These are phyloP conservation scores for Neodon shergylaensis DNA, from an alignment of 2,113 vertebrate genomes.

Conservation along the genomic window DNA sequence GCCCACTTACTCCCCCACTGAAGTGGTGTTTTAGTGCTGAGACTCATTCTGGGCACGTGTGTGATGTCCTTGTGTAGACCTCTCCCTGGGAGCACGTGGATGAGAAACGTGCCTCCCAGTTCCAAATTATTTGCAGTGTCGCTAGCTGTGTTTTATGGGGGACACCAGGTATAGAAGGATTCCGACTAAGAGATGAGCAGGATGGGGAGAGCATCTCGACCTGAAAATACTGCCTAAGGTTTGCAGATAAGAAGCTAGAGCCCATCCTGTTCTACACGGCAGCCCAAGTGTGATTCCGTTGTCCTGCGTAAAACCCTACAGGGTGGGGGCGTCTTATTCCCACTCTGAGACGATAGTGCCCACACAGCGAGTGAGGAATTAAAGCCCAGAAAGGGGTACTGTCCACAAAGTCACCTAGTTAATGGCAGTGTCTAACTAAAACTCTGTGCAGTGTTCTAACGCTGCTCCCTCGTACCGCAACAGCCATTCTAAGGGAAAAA, in stretches of 20 bases:
- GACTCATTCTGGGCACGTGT: constrained; percentile 13
- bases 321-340: background rate
- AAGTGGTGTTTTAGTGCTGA: constrained; percentile 41
- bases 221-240: background rate
- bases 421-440: background rate
- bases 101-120: background rate
- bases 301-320: background rate
- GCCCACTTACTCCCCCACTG: constrained; percentile 16
- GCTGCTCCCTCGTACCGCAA: background rate
- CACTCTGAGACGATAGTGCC: background rate
- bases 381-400: background rate
- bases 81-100: background rate
- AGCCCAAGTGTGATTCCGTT: background rate
- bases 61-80: background rate
- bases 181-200: background rate
- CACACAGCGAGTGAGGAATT: background rate
- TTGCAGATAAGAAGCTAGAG: background rate
- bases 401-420: background rate
- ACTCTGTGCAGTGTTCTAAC: background rate
- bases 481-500: background rate
- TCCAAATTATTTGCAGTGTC: background rate
- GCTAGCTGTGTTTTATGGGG: background rate
- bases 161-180: background rate
- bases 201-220: background rate
- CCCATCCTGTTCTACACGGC: background rate